Base-by-base conservation (phyloP, 2,113 vertebrate genomes). In the Struthio camelus region DNA sequence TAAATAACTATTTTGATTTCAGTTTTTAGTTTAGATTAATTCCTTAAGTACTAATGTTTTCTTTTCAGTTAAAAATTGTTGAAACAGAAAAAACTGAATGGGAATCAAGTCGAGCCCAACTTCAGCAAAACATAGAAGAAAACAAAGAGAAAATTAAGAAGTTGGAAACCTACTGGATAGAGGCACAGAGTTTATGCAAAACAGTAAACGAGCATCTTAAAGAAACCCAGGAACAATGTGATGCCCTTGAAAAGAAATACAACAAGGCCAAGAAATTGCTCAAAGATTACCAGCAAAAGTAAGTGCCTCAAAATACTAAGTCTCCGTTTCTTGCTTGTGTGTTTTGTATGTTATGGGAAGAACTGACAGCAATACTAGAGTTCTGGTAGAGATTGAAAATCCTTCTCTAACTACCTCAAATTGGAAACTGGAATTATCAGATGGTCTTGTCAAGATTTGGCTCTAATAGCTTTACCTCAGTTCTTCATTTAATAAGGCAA, bases 231-330 rank as follows among this genome's bases (percentile, higher is more conserved):
- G 96, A 97, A 80, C 99, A 99, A 91, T 98, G 98, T 70, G 99
- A 99, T 93, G 97, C 97, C 7, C 96, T 99, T 97, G 99, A 99
- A 96, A 99, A 99, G 96, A 99, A 99, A 96, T 99, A 99, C 96
- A 98, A 85, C 97, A 99, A 99, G 93, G 99, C 99, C 76, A 99
- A 99, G 98, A 99, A 99, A 77, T 97, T 99, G 84, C 98, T 99
- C 75, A 99, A 99, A 96, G 99, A 99, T 84, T 99, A 98, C 96
- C 99, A 99, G 85, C 98, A 99, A 93, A 99, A 99, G 99, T 99
- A 97, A 98, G 99, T 98, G 80, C 15, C 5, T 12, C 46, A 56
- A 71, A 79, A 80, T 61, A 30, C 7, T 7, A 27, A 15, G 4
- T 71, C 24, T 75, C 11, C 75, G 0, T 67, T 73, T 72, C 40